Conservation (phyloP, 2,113 vertebrate genomes). For the Synchiropus splendidus region DNA sequence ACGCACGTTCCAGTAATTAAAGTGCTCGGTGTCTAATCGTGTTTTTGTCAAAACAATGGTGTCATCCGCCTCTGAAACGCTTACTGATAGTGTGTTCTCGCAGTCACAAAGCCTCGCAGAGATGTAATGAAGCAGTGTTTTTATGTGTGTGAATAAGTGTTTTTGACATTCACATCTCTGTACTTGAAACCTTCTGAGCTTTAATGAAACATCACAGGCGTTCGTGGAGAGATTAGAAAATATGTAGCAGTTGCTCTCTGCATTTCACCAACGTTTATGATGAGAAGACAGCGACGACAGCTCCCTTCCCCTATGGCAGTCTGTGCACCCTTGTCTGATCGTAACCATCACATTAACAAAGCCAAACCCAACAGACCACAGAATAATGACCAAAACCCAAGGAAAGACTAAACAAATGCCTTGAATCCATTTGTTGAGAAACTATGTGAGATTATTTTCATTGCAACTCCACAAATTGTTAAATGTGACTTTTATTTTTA, state of each 20-base stretch:
- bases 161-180: conserved; percentile 40
- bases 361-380: conserved; percentile 41
- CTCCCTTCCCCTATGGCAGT: conserved; percentile 36
- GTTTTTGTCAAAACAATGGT: conserved; percentile 42
- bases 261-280: conserved; percentile 19
- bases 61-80: conserved; percentile 34
- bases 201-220: conserved; percentile 62
- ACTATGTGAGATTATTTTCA: conserved; percentile 26
- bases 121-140: conserved; percentile 40
- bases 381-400: conserved; percentile 63
- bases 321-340: conserved; percentile 50
- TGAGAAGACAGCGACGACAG: conserved; percentile 24
- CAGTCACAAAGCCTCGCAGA: conserved; percentile 54
- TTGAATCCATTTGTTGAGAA: not conserved
- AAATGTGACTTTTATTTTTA: conserved; percentile 8
- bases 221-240: conserved; percentile 35
- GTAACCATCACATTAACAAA: conserved; percentile 42
- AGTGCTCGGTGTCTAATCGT: conserved; percentile 45
- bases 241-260: conserved; percentile 37
- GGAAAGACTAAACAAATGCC: conserved; percentile 48
- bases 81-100: conserved; percentile 38
- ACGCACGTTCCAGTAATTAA: conserved; percentile 47
- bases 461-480: conserved; percentile 4
- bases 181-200: conserved; percentile 69
- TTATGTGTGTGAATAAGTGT: conserved; percentile 20